These are phyloP conservation scores for Coregonus sp. DNA, from an alignment of 2,797 vertebrate genomes.

Conservation along the genomic window DNA sequence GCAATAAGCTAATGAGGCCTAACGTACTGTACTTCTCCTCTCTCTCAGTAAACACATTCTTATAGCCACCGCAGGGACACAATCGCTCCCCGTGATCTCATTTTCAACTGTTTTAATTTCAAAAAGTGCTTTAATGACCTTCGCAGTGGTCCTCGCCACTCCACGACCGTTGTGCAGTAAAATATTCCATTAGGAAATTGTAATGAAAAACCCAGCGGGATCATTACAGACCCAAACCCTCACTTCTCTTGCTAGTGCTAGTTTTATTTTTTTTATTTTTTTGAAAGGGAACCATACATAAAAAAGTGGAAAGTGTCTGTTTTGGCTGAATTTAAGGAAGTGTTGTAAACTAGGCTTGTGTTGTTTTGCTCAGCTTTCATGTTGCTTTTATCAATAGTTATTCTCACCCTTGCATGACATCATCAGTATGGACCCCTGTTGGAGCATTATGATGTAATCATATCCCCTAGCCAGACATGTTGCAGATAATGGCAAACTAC, in stretches of 20 bases:
- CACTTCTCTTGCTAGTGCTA: background rate
- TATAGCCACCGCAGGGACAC: background rate
- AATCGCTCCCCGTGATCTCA: constrained; percentile 17
- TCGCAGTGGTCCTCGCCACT: constrained; percentile 18
- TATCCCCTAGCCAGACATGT: too few relatives aligned
- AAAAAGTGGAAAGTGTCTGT: background rate
- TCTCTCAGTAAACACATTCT: constrained; percentile 31
- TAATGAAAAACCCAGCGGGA: constrained; percentile 23
- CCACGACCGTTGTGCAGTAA: constrained; percentile 27
- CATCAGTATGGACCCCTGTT: too few relatives aligned
- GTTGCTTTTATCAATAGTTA: too few relatives aligned
- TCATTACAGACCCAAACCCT: constrained; percentile 3
- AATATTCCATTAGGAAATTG: constrained; percentile 36
- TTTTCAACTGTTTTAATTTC: constrained; percentile 23
- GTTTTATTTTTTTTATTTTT: background rate
- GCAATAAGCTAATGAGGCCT: constrained; percentile 54
- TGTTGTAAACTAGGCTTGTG: too few relatives aligned
- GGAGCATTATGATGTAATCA: too few relatives aligned
- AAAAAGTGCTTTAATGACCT: constrained; percentile 36
- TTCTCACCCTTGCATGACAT: too few relatives aligned
- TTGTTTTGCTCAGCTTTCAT: too few relatives aligned
- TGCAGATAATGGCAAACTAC: too few relatives aligned
- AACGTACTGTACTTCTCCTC: constrained; percentile 53
- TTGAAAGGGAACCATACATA: background rate
- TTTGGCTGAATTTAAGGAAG: too few relatives aligned